Percentiles rank a stretch among this genome's conserved stretches.
Conservation (phyloP, 2,888 invertebrate genomes). For the Pyrgus malvae region DNA sequence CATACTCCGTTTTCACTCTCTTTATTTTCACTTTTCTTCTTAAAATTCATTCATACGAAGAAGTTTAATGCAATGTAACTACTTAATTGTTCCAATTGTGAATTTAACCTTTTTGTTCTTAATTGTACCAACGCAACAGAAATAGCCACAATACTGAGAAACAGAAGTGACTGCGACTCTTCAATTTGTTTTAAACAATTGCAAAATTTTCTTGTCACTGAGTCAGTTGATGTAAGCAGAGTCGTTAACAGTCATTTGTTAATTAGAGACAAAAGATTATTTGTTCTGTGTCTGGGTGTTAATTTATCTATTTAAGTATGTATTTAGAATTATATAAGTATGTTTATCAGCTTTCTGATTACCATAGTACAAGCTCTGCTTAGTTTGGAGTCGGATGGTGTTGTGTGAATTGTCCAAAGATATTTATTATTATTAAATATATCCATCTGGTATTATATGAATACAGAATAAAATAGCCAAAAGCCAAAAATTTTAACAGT, state of each 20-base stretch:
- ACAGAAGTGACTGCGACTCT: not conserved
- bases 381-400: too few relatives aligned
- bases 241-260: not conserved
- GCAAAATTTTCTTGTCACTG: slow-evolving; percentile 5
- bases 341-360: too few relatives aligned
- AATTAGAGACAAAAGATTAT: slow-evolving; percentile 1
- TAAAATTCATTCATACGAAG: too few relatives aligned
- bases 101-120: not conserved
- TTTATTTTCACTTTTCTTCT: too few relatives aligned
- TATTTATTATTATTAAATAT: too few relatives aligned
- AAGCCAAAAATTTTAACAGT: not conserved
- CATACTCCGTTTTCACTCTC: too few relatives aligned
- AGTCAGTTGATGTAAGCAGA: slow-evolving; percentile 8
- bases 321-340: too few relatives aligned
- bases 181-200: slow-evolving; percentile 16
- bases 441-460: too few relatives aligned
- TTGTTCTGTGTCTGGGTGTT: too few relatives aligned
- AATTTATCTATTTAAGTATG: too few relatives aligned
- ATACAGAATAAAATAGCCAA: not conserved
- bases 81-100: not conserved
- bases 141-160: slow-evolving; percentile 14
- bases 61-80: not conserved
- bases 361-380: too few relatives aligned
- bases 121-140: not conserved
- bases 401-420: too few relatives aligned